phyloP scores from a whole-genome alignment of 2,797 vertebrate genomes.

The Falco novaeseelandiae region DNA sequence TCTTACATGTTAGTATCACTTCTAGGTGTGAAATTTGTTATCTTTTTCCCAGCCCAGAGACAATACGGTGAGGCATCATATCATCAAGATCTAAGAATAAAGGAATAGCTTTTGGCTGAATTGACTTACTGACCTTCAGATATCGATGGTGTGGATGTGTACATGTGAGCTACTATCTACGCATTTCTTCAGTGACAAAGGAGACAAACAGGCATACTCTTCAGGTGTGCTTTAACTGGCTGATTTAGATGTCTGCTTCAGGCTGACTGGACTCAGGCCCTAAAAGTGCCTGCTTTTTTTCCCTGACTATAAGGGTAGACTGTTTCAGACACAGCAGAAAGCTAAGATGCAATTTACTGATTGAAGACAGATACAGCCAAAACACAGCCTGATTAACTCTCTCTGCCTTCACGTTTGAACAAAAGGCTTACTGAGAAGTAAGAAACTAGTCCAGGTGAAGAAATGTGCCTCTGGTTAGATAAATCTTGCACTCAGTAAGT shows the following conservation, averaged over 20 bases:
- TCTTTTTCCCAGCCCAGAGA: background rate
- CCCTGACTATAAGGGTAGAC: background rate
- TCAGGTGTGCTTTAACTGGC: background rate
- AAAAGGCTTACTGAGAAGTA: background rate
- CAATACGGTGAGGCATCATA: background rate
- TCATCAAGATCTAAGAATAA: background rate
- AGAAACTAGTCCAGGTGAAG: background rate
- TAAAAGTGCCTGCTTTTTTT: background rate
- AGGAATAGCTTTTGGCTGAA: background rate
- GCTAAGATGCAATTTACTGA: constrained; percentile 21
- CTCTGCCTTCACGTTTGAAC: background rate
- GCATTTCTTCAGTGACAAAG: background rate
- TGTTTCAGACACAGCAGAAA: background rate
- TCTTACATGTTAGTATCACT: background rate
- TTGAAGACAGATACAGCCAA: background rate
- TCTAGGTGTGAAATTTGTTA: background rate
- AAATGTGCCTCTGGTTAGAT: background rate
- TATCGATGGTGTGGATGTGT: background rate
- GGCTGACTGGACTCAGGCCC: background rate
- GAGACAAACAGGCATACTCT: background rate
- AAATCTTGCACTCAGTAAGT: background rate
- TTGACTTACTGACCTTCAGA: background rate
- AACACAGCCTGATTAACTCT: background rate
- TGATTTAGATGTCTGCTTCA: background rate
- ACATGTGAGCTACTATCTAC: background rate